These are phyloP conservation scores for Cryptosula pallasiana DNA, from an alignment of 2,888 invertebrate genomes.

Conservation along the genomic window DNA sequence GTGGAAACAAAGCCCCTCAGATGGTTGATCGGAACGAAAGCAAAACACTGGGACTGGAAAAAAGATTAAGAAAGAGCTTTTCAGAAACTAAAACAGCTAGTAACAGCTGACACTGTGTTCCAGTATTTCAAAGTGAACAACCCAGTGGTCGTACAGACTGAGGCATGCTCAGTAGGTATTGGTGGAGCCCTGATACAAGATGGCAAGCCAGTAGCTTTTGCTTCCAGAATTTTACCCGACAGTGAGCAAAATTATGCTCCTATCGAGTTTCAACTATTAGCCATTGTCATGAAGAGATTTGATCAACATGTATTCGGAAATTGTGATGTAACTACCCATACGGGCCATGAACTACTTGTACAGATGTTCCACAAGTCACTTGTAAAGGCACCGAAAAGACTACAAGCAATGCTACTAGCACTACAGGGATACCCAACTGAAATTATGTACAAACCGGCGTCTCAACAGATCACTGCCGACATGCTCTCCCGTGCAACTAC, in stretches of 20 bases:
- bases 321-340: background rate
- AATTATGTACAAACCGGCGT: background rate
- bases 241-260: slow-evolving; percentile 32
- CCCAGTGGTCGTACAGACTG: slow-evolving; percentile 28
- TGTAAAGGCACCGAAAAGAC: background rate
- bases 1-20: background rate
- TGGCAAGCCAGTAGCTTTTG: slow-evolving; percentile 31
- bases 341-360: background rate
- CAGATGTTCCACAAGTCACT: background rate
- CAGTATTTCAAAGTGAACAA: background rate
- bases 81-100: background rate
- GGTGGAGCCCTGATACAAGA: slow-evolving; percentile 34
- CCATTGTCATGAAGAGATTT: slow-evolving; percentile 31
- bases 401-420: slow-evolving; percentile 9
- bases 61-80: background rate
- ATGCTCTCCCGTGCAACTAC: background rate
- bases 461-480: slow-evolving; percentile 13
- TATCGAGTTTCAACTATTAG: slow-evolving; percentile 32
- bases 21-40: background rate
- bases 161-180: slow-evolving; percentile 32
- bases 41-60: background rate
- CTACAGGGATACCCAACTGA: background rate
- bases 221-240: slow-evolving; percentile 32
- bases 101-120: background rate
- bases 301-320: slow-evolving; percentile 24